phyloP scores from a whole-genome alignment of 2,888 invertebrate species.

The Andrena hattorfiana region DNA sequence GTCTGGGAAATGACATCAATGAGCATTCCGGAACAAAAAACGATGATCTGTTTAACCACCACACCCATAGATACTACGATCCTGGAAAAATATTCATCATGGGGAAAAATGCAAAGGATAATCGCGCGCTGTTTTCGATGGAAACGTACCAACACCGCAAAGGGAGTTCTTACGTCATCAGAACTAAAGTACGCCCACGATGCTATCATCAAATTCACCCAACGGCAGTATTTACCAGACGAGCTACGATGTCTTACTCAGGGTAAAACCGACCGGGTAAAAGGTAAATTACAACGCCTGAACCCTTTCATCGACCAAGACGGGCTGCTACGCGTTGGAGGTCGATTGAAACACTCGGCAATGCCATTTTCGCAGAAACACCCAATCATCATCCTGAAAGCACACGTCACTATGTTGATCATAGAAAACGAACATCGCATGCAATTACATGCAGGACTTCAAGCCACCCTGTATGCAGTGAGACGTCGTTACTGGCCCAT shows the following conservation, averaged over 20 bases:
- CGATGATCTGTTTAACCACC: background rate
- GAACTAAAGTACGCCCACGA: background rate
- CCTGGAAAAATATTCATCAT: constrained; percentile 1
- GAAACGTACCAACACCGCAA: background rate
- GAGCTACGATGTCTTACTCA: background rate
- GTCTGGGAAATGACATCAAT: background rate
- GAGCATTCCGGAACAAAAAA: too few species aligned
- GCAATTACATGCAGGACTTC: too few species aligned
- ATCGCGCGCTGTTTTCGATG: background rate
- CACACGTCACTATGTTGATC: too few species aligned
- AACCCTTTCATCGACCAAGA: too few species aligned
- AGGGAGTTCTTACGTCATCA: background rate
- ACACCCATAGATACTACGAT: background rate
- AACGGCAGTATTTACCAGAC: background rate
- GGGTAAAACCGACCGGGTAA: background rate
- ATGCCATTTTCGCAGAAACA: too few species aligned
- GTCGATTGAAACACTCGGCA: too few species aligned
- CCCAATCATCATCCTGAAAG: too few species aligned
- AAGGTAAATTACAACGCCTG: too few species aligned
- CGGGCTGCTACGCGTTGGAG: too few species aligned
- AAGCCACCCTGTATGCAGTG: too few species aligned
- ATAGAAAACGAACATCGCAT: too few species aligned
- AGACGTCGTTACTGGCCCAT: too few species aligned
- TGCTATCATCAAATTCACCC: background rate
- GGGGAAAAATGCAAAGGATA: constrained; percentile 1